These are phyloP conservation scores for Synanthedon tipuliformis DNA, from an alignment of 2,888 invertebrate genomes.

Conservation along the genomic window DNA sequence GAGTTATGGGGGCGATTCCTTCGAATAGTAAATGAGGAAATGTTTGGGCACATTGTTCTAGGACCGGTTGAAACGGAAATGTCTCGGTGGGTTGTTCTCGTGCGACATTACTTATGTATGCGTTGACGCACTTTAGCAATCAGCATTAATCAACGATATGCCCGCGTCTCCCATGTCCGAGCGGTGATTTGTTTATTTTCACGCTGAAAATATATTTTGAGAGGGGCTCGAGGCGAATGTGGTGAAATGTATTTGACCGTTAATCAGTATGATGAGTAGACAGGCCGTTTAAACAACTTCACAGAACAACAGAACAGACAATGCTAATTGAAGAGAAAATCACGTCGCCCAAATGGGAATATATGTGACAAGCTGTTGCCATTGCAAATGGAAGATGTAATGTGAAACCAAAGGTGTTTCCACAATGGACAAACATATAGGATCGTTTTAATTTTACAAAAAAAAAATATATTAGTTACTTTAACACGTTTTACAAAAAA, in stretches of 20 bases:
- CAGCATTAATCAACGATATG: conserved; percentile 66
- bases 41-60: conserved; percentile 63
- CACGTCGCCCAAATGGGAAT: conserved; percentile 11
- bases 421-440: no score
- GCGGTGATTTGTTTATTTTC: conserved; percentile 58
- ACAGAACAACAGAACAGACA: conserved; percentile 17
- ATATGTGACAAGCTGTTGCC: neutral
- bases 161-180: conserved; percentile 44
- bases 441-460: no score
- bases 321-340: conserved; percentile 26
- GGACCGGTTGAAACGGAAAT: conserved; percentile 62
- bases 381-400: no score
- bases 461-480: no score
- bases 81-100: conserved; percentile 38
- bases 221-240: conserved; percentile 19
- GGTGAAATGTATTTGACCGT: conserved; percentile 21
- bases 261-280: conserved; percentile 32
- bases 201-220: conserved; percentile 42
- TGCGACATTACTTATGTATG: conserved; percentile 63
- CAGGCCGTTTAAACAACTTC: conserved; percentile 19
- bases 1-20: conserved; percentile 33
- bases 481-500: no score
- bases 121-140: conserved; percentile 65
- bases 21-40: conserved; percentile 47
- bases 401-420: no score